Evolutionary conservation across 2,888 invertebrate genomes (phyloP).

Genomic region (Trachelus troglodyta): DNA sequence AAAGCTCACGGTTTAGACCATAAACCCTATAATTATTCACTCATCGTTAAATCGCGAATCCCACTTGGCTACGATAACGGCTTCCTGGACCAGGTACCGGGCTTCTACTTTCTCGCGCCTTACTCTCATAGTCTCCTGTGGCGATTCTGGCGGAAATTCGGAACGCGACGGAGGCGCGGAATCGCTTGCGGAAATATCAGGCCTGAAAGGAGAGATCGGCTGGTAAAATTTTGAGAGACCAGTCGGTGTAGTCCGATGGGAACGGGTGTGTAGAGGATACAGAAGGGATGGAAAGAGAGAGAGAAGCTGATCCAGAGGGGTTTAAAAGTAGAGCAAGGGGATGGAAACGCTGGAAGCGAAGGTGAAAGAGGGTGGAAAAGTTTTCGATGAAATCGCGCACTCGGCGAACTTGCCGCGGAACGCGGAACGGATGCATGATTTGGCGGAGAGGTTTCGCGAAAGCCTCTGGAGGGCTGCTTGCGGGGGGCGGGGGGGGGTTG

Average conservation of each 20-base stretch:
- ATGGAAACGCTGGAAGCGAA: neutral
- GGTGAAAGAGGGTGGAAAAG: slow-evolving; percentile 38
- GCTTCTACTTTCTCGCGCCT: neutral
- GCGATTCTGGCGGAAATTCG: neutral
- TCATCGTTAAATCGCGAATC: slow-evolving; percentile 59
- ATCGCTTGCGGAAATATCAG: neutral
- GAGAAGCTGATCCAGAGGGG: slow-evolving; percentile 3
- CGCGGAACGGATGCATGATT: slow-evolving; percentile 33
- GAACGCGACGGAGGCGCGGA: neutral
- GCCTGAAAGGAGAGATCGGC: neutral
- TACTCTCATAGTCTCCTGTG: neutral
- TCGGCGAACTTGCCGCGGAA: slow-evolving; percentile 47
- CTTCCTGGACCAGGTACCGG: slow-evolving; percentile 30
- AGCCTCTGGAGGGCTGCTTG: slow-evolving; percentile 19
- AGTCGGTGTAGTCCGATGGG: neutral
- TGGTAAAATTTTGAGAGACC: neutral
- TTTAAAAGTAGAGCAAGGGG: slow-evolving; percentile 1
- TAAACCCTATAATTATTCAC: slow-evolving; percentile 62
- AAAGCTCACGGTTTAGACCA: slow-evolving; percentile 51
- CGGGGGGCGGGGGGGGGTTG: neutral
- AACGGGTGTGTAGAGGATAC: neutral
- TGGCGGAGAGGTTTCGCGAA: slow-evolving; percentile 45
- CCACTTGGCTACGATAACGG: slow-evolving; percentile 52
- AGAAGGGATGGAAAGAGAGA: neutral
- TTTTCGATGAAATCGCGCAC: slow-evolving; percentile 60